A percentile compares a stretch with the other conserved stretches of the same genome.
Evolutionary conservation across 2,113 vertebrate species (phyloP).

Genomic region (Pygoscelis antarcticus): DNA sequence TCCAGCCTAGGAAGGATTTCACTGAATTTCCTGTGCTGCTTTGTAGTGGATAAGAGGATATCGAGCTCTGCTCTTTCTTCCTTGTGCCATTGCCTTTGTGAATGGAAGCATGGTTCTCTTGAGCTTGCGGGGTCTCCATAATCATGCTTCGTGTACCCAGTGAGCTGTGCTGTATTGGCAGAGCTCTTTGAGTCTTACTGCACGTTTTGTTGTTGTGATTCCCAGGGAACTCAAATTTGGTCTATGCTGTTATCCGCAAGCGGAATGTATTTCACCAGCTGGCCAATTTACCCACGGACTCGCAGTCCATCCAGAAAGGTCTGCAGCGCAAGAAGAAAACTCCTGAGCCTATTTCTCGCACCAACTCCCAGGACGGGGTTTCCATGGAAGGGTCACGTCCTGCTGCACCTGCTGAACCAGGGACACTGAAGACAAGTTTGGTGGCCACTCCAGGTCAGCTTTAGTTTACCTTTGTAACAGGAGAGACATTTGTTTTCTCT

Average conservation of each 20-base stretch:
- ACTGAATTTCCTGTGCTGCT: background rate
- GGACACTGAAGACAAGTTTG: constrained; percentile 92
- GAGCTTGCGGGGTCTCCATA: background rate
- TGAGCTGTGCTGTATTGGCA: background rate
- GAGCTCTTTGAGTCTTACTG: background rate
- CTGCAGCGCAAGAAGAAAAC: constrained; percentile 88
- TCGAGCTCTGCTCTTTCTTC: background rate
- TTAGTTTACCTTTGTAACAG: background rate
- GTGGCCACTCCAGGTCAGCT: constrained; percentile 90
- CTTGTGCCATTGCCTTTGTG: background rate
- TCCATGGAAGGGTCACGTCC: constrained; percentile 97
- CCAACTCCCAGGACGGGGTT: constrained; percentile 89
- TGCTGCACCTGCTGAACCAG: constrained; percentile 91
- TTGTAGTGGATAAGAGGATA: background rate
- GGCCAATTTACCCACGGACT: constrained; percentile 91
- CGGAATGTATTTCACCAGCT: constrained; percentile 94
- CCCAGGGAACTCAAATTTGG: constrained; percentile 94
- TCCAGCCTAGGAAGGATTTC: background rate
- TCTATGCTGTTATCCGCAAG: constrained; percentile 97
- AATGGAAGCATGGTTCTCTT: background rate
- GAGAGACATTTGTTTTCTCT: constrained; percentile 6
- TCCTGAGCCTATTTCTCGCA: constrained; percentile 88
- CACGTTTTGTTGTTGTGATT: background rate
- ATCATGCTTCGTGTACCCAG: no score
- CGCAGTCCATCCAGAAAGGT: constrained; percentile 88